phyloP scores from a whole-genome alignment of 1,140 invertebrate species.

The Pseudomyrmex gracilis region DNA sequence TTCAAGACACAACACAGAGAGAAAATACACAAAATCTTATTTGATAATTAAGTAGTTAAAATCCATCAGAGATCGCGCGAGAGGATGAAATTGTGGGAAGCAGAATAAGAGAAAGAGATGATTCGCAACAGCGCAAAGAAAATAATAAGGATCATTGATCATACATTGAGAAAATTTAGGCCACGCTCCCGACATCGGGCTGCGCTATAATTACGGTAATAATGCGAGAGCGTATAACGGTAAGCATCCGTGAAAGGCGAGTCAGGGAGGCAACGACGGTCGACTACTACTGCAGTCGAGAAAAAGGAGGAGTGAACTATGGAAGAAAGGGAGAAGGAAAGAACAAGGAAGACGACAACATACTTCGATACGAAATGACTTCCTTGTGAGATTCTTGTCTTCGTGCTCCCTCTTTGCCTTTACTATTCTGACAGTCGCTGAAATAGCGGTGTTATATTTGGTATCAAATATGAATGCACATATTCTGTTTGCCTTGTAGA shows the following conservation, averaged over 20 bases:
- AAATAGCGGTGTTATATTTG: constrained; percentile 23
- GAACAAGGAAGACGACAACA: constrained; percentile 8
- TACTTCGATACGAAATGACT: constrained; percentile 47
- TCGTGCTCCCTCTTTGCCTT: not conserved
- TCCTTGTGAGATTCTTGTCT: constrained; percentile 45
- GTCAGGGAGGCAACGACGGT: constrained; percentile 40
- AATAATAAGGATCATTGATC: constrained; percentile 65
- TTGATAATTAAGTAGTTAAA: too few relatives aligned
- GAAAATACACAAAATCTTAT: too few relatives aligned
- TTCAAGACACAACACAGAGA: too few relatives aligned
- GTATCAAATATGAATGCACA: not conserved
- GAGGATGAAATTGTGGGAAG: constrained; percentile 18
- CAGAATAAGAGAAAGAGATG: constrained; percentile 23
- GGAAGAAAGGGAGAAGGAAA: not conserved
- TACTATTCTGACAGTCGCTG: not conserved
- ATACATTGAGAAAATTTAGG: constrained; percentile 66
- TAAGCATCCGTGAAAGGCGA: constrained; percentile 68
- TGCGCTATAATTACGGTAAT: constrained; percentile 71
- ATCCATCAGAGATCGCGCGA: not conserved
- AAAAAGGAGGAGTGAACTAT: constrained; percentile 5
- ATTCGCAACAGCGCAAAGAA: not conserved
- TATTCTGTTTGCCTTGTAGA: too few relatives aligned
- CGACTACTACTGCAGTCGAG: constrained; percentile 10
- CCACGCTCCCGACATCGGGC: constrained; percentile 19
- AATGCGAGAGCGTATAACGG: constrained; percentile 69